A percentile compares a stretch with the other conserved stretches of the same genome.
Conservation (phyloP, 2,888 invertebrate genomes). For the Arenicola marina region DNA sequence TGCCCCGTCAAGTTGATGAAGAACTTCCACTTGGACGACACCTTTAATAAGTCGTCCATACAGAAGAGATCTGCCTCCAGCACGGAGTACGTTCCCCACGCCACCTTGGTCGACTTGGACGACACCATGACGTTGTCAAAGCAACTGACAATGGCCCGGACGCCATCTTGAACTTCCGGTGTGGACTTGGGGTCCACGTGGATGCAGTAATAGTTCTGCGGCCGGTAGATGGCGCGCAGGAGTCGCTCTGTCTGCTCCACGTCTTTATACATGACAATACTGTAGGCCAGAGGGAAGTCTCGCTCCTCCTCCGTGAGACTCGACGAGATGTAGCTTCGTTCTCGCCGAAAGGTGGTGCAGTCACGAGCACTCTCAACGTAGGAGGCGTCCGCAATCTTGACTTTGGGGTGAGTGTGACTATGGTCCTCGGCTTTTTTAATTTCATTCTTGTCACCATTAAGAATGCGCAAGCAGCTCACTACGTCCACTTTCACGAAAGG, state of each 20-base stretch:
- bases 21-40: slow-evolving; percentile 23
- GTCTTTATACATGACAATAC: slow-evolving; percentile 27
- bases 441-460: too few species aligned
- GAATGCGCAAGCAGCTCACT: too few species aligned
- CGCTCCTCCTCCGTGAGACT: slow-evolving; percentile 18
- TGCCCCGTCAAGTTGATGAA: slow-evolving; percentile 54
- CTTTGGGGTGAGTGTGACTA: too few species aligned
- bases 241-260: slow-evolving; percentile 24
- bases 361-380: background rate
- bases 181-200: slow-evolving; percentile 26
- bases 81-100: slow-evolving; percentile 10
- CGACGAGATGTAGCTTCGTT: slow-evolving; percentile 7
- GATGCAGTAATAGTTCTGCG: slow-evolving; percentile 33
- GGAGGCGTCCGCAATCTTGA: background rate
- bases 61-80: slow-evolving; percentile 22
- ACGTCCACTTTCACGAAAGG: too few species aligned
- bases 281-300: slow-evolving; percentile 27
- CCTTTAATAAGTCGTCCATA: slow-evolving; percentile 14
- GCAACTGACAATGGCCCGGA: slow-evolving; percentile 16
- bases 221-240: slow-evolving; percentile 28
- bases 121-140: slow-evolving; percentile 20
- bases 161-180: background rate
- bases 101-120: slow-evolving; percentile 2
- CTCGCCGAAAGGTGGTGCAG: slow-evolving; percentile 4
- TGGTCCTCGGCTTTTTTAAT: too few species aligned